Conservation (phyloP, 2,113 vertebrate genomes). For the Phaetusa simplex region DNA sequence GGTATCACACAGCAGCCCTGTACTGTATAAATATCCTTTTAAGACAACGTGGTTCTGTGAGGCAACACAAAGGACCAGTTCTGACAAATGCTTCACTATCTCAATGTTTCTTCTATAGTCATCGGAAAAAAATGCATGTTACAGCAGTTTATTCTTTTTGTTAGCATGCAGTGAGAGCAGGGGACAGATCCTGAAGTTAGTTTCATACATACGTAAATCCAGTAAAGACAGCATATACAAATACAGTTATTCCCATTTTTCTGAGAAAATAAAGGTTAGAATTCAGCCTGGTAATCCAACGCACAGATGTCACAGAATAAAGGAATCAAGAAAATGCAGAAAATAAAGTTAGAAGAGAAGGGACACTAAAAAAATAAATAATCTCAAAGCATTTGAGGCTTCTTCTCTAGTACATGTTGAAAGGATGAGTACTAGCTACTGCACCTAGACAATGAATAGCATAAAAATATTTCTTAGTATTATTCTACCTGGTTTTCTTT, state of each 20-base stretch:
- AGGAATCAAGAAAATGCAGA: neutral
- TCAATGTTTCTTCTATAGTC: neutral
- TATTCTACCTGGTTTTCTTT: neutral
- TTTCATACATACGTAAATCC: neutral
- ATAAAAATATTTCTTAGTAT: neutral
- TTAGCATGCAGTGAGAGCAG: neutral
- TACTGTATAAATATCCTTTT: slow-evolving; percentile 8
- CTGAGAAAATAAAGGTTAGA: neutral
- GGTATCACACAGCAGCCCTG: neutral
- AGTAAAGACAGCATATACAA: neutral
- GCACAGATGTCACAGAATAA: neutral
- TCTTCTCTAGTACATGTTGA: neutral
- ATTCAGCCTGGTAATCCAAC: neutral
- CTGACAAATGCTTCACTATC: slow-evolving; percentile 8
- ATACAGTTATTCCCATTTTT: neutral
- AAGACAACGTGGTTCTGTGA: neutral
- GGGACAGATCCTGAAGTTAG: neutral
- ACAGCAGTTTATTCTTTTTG: neutral
- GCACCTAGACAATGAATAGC: neutral
- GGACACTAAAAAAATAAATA: neutral
- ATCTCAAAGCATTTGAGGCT: neutral
- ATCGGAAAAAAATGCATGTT: neutral
- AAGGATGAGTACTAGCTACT: neutral
- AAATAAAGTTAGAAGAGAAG: neutral
- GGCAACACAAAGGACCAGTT: slow-evolving; percentile 22